Conservation (phyloP, 1,140 invertebrate species). For the Pemphigus obesinymphae region DNA sequence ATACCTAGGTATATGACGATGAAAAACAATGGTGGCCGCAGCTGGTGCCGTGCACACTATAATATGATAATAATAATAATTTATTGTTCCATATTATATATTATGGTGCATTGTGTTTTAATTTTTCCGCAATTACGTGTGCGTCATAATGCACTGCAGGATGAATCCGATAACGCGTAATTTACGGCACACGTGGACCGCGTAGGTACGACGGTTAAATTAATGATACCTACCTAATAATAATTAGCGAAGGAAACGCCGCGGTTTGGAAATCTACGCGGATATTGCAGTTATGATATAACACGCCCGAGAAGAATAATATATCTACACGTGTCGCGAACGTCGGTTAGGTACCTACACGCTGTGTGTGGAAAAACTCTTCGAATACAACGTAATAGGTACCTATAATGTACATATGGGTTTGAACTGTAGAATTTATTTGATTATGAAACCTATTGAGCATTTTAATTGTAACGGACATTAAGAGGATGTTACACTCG, state of each 20-base stretch:
- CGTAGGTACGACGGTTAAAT: not conserved
- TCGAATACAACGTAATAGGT: too few species aligned
- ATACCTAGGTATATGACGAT: too few species aligned
- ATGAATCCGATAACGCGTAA: not conserved
- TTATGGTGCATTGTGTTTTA: not conserved
- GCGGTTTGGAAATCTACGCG: not conserved
- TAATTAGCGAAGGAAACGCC: not conserved
- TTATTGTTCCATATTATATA: not conserved
- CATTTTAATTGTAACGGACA: too few species aligned
- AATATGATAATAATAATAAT: not conserved
- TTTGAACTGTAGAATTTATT: too few species aligned
- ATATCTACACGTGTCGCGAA: too few species aligned
- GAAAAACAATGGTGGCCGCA: not conserved
- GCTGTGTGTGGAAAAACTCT: too few species aligned
- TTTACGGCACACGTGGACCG: not conserved
- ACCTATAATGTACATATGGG: too few species aligned
- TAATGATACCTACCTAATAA: too few species aligned
- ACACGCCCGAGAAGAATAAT: not conserved
- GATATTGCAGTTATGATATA: not conserved
- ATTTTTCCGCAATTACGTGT: too few species aligned
- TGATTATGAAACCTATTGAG: too few species aligned
- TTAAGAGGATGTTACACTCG: too few species aligned
- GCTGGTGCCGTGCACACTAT: not conserved
- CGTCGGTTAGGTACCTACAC: too few species aligned
- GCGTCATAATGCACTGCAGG: not conserved